phyloP scores from a whole-genome alignment of 2,113 vertebrate genomes.

The Colius striatus region DNA sequence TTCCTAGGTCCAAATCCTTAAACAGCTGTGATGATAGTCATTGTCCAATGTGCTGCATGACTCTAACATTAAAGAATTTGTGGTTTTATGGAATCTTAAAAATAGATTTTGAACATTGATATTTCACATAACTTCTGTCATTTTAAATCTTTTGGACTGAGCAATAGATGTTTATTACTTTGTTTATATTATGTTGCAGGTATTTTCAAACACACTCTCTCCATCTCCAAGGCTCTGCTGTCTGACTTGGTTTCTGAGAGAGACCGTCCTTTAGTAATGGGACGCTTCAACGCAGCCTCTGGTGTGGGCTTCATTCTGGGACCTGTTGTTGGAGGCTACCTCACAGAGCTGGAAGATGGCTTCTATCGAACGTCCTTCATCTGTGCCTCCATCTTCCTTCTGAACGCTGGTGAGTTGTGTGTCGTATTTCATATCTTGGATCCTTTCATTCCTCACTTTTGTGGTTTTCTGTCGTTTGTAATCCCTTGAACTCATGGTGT shows the following conservation, averaged over 20 bases:
- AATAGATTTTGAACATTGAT: neutral
- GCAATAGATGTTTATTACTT: neutral
- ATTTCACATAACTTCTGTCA: neutral
- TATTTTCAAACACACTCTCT: conserved; percentile 95
- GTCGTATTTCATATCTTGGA: neutral
- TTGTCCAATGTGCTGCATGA: neutral
- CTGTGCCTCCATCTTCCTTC: conserved; percentile 89
- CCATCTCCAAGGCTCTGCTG: conserved; percentile 93
- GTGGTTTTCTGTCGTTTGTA: neutral
- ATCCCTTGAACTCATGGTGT: neutral
- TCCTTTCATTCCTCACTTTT: neutral
- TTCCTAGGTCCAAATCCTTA: neutral
- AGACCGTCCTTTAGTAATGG: conserved; percentile 91
- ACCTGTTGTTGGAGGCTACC: conserved; percentile 91
- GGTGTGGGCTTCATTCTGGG: conserved; percentile 94
- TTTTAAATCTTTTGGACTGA: neutral
- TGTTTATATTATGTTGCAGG: conserved; percentile 75
- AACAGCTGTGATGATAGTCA: neutral
- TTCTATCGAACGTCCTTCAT: conserved; percentile 88
- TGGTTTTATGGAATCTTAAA: neutral
- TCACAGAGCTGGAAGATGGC: conserved; percentile 88
- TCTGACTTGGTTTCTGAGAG: conserved; percentile 90
- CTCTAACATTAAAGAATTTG: neutral
- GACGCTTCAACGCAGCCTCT: conserved; percentile 91
- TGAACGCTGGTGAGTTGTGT: conserved; percentile 86